These are phyloP conservation scores for Drosophila nr. perissopoda DNA, from an alignment of 2,888 invertebrate genomes.

Conservation along the genomic window DNA sequence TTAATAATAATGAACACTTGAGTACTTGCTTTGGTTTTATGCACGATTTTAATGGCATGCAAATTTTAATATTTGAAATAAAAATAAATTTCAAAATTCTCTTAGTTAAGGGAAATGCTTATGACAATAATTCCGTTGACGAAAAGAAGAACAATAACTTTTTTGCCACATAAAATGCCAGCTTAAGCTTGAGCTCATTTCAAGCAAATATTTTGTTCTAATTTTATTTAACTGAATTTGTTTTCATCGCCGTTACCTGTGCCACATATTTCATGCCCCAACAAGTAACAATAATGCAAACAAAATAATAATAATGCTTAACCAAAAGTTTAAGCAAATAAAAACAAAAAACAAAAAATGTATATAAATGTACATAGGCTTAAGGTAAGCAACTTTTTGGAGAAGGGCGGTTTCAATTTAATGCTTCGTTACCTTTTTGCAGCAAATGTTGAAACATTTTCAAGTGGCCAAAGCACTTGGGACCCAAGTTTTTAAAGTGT, in stretches of 20 bases:
- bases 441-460: slow-evolving; percentile 64
- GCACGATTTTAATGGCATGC: background rate
- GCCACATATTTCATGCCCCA: slow-evolving; percentile 33
- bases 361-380: slow-evolving; percentile 16
- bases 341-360: slow-evolving; percentile 1
- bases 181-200: slow-evolving; percentile 34
- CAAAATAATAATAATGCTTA: slow-evolving; percentile 64
- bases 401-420: slow-evolving; percentile 59
- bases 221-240: slow-evolving; percentile 25
- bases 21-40: background rate
- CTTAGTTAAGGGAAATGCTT: background rate
- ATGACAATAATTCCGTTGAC: too few species aligned
- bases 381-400: slow-evolving; percentile 31
- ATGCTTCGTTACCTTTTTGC: slow-evolving; percentile 76
- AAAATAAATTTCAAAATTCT: background rate
- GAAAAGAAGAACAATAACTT: background rate
- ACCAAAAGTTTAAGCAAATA: slow-evolving; percentile 52
- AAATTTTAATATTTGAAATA: background rate
- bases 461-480: slow-evolving; percentile 58
- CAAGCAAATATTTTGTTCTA: background rate
- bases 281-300: slow-evolving; percentile 33
- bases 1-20: background rate
- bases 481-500: slow-evolving; percentile 67
- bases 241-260: slow-evolving; percentile 26
- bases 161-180: slow-evolving; percentile 21